phyloP scores from a whole-genome alignment of 1,140 invertebrate species.

The Pseudachorutes palmiensis region DNA sequence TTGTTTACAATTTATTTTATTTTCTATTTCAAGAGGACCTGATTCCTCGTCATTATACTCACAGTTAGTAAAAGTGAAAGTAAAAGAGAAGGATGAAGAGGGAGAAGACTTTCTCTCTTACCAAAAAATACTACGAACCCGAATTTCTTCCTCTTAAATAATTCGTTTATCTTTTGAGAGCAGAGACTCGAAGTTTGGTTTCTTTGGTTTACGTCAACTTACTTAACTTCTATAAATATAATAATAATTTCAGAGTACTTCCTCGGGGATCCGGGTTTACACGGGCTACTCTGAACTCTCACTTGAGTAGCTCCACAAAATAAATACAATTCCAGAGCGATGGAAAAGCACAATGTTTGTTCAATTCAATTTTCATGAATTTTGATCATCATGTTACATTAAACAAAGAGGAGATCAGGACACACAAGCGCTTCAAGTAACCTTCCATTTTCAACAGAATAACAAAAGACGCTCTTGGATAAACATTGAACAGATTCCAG shows the following conservation, averaged over 20 bases:
- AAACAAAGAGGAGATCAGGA: neutral
- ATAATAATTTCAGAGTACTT: constrained; percentile 11
- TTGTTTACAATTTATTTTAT: constrained; percentile 34
- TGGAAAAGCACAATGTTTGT: constrained; percentile 18
- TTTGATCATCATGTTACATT: constrained; percentile 25
- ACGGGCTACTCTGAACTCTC: neutral
- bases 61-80: neutral
- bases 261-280: neutral
- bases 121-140: neutral
- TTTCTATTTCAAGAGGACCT: constrained; percentile 18
- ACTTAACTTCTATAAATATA: constrained; percentile 13
- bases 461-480: neutral
- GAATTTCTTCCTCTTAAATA: constrained; percentile 28
- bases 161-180: constrained; percentile 35
- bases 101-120: neutral
- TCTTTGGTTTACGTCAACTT: constrained; percentile 10
- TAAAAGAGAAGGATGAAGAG: constrained; percentile 4
- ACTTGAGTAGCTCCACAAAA: neutral
- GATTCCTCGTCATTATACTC: neutral
- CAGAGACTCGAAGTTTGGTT: constrained; percentile 15
- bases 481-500: neutral
- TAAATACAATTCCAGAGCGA: neutral
- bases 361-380: constrained; percentile 33
- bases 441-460: too few species aligned
- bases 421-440: neutral